Evolutionary conservation across 2,113 vertebrate species (phyloP).

Genomic region (Rhea americana): DNA sequence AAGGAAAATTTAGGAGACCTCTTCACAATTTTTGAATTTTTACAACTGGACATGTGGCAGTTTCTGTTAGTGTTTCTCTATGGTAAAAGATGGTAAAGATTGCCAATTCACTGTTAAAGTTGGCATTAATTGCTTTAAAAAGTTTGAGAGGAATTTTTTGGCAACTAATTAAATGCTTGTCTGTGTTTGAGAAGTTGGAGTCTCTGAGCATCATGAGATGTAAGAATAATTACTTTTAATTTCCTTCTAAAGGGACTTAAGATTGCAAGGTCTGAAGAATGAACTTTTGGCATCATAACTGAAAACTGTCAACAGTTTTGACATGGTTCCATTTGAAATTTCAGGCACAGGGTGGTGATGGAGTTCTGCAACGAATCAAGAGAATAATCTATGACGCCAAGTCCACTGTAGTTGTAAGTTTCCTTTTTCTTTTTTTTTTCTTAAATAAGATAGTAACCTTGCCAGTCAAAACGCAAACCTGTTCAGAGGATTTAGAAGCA

Average conservation of each 20-base stretch:
- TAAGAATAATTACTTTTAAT: constrained; percentile 37
- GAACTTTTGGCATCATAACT: constrained; percentile 59
- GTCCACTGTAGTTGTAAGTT: constrained; percentile 91
- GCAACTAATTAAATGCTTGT: background rate
- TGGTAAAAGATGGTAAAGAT: background rate
- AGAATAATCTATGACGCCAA: constrained; percentile 91
- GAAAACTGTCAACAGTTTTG: constrained; percentile 59
- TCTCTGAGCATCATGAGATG: background rate
- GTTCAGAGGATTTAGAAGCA: background rate
- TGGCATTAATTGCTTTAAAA: background rate
- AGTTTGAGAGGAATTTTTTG: background rate
- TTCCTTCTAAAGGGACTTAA: constrained; percentile 59
- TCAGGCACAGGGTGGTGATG: constrained; percentile 95
- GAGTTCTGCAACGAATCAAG: constrained; percentile 91
- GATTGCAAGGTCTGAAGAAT: constrained; percentile 59
- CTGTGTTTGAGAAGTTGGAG: background rate
- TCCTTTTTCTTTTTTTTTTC: background rate
- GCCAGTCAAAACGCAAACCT: background rate
- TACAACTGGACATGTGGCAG: background rate
- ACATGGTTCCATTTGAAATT: constrained; percentile 59
- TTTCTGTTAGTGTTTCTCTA: background rate
- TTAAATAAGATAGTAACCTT: background rate
- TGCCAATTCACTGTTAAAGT: background rate
- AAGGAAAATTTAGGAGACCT: background rate
- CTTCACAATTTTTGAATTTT: background rate